Evolutionary conservation across 2,797 vertebrate species (phyloP).

Genomic region (Sciurus carolinensis): DNA sequence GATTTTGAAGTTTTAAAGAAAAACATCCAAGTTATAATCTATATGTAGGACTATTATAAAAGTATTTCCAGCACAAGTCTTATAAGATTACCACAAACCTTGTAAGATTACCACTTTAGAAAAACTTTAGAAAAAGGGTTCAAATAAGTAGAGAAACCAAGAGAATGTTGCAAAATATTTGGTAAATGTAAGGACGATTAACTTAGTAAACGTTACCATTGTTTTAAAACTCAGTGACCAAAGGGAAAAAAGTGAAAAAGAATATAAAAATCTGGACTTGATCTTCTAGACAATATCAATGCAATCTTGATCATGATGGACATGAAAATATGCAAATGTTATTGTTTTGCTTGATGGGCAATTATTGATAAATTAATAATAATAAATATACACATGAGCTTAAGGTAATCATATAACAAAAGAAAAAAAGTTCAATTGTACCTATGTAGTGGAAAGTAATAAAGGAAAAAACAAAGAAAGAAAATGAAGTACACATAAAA

Average conservation of each 20-base stretch:
- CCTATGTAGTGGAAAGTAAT: not conserved
- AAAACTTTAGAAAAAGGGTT: constrained; percentile 13
- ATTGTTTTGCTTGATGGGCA: not conserved
- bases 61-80: not conserved
- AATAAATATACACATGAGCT: constrained; percentile 22
- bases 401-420: not conserved
- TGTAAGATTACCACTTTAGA: not conserved
- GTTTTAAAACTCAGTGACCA: not conserved
- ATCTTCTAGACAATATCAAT: constrained; percentile 25
- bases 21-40: constrained; percentile 40
- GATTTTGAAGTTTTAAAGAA: constrained; percentile 19
- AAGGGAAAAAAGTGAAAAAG: not conserved
- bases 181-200: not conserved
- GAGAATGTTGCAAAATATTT: not conserved
- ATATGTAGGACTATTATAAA: not conserved
- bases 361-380: constrained; percentile 7
- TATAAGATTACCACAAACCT: not conserved
- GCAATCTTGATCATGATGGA: not conserved
- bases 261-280: not conserved
- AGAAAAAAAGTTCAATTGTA: constrained; percentile 1
- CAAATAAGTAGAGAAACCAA: constrained; percentile 27
- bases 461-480: constrained; percentile 14
- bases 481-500: not conserved
- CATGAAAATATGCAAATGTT: constrained; percentile 23
- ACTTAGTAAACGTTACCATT: not conserved